Evolutionary conservation across 2,888 invertebrate species (phyloP).

Genomic region (Agrenia bidenticulata): DNA sequence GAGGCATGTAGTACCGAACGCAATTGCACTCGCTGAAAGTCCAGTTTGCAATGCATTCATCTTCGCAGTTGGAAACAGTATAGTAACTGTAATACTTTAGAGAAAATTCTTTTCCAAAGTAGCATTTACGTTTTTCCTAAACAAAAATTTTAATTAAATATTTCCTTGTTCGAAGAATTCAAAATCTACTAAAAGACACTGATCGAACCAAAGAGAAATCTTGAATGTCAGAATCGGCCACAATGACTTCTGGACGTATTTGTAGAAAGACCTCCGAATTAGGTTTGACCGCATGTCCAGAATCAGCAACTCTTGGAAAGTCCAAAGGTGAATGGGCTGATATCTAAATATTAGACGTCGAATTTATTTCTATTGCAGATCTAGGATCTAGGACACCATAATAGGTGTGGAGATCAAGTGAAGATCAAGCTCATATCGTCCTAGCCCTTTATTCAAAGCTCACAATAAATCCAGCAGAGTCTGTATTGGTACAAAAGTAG

Average conservation of each 20-base stretch:
- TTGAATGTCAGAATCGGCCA: not conserved
- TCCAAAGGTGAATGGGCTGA: constrained; percentile 20
- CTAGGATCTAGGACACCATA: too few species aligned
- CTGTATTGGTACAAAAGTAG: constrained; percentile 50
- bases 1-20: constrained; percentile 47
- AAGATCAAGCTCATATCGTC: not conserved
- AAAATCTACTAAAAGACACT: too few species aligned
- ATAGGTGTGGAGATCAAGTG: too few species aligned
- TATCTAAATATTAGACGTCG: too few species aligned
- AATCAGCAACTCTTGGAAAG: constrained; percentile 36
- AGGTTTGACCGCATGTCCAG: constrained; percentile 31
- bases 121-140: constrained; percentile 44
- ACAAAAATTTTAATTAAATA: not conserved
- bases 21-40: constrained; percentile 36
- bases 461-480: constrained; percentile 42
- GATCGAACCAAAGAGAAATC: constrained; percentile 29
- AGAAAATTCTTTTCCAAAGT: constrained; percentile 37
- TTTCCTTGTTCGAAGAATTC: not conserved
- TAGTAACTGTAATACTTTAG: constrained; percentile 40
- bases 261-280: constrained; percentile 44
- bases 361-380: too few species aligned
- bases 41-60: constrained; percentile 43
- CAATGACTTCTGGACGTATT: constrained; percentile 32
- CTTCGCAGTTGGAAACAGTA: constrained; percentile 44
- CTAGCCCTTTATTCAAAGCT: too few species aligned